Evolutionary conservation across 2,113 vertebrate species (phyloP).

Genomic region (Saguinus midas): DNA sequence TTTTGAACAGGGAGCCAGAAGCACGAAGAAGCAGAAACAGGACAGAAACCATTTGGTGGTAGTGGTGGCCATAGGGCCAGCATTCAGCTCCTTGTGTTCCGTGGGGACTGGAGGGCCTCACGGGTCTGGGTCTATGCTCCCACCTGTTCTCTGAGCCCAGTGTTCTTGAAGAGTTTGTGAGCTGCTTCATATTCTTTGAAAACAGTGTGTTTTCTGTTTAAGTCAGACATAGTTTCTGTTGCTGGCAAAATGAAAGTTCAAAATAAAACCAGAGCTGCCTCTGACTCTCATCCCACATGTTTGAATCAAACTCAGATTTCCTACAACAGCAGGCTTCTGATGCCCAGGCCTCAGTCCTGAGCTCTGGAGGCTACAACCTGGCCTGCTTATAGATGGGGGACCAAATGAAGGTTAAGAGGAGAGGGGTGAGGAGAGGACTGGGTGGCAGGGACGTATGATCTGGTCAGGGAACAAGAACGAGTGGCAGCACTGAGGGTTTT

Average conservation of each 20-base stretch:
- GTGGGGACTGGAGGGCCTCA: fast-evolving
- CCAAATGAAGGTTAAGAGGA: neutral
- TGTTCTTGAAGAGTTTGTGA: neutral
- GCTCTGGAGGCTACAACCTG: neutral
- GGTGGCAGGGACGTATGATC: neutral
- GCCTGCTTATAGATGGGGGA: neutral
- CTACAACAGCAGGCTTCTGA: constrained; percentile 14
- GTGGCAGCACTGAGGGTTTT: no score
- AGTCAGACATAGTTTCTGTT: neutral
- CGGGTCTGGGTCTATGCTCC: no score
- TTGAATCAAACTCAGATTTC: constrained; percentile 73
- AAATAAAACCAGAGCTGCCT: neutral
- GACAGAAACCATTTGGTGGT: neutral
- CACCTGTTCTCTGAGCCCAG: neutral
- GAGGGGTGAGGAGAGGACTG: neutral
- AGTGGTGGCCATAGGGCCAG: fast-evolving
- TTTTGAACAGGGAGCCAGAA: neutral
- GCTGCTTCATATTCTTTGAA: neutral
- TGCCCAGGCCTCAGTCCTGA: neutral
- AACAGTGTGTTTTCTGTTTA: neutral
- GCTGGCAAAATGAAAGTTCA: neutral
- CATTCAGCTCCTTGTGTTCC: fast-evolving
- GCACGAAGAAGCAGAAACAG: neutral
- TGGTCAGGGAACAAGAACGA: neutral
- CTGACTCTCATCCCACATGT: neutral